Evolutionary conservation across 2,888 invertebrate genomes (phyloP).

Genomic region (Mythimna albipuncta): DNA sequence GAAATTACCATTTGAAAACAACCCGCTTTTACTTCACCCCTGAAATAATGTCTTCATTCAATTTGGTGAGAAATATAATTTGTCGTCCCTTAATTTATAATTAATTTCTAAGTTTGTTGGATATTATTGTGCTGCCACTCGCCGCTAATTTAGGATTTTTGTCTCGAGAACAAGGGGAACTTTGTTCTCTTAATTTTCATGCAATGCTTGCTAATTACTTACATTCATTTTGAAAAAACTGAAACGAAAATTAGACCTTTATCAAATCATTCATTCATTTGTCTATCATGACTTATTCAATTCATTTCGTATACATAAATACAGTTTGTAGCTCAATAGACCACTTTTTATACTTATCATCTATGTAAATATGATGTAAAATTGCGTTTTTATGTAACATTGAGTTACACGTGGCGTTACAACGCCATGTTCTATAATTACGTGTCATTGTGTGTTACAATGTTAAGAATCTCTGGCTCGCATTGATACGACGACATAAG

Average conservation of each 20-base stretch:
- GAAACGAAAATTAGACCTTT: slow-evolving; percentile 25
- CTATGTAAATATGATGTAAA: slow-evolving; percentile 22
- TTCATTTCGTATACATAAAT: slow-evolving; percentile 23
- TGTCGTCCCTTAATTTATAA: slow-evolving; percentile 80
- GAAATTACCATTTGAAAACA: slow-evolving; percentile 77
- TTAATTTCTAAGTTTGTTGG: slow-evolving; percentile 79
- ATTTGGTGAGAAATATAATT: slow-evolving; percentile 77
- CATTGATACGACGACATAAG: slow-evolving; percentile 37
- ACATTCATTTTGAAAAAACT: slow-evolving; percentile 30
- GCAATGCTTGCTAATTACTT: slow-evolving; percentile 54
- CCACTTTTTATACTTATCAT: slow-evolving; percentile 21
- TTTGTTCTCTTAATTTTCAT: slow-evolving; percentile 55
- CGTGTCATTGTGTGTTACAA: slow-evolving; percentile 47
- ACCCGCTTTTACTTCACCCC: slow-evolving; percentile 71
- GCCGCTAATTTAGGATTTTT: slow-evolving; percentile 72
- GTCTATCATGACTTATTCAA: slow-evolving; percentile 22
- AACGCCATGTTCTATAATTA: slow-evolving; percentile 46
- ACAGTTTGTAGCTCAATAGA: slow-evolving; percentile 4
- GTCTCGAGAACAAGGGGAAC: slow-evolving; percentile 55
- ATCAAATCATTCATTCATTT: slow-evolving; percentile 19
- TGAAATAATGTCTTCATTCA: slow-evolving; percentile 78
- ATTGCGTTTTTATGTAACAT: slow-evolving; percentile 36
- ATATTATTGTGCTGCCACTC: slow-evolving; percentile 69
- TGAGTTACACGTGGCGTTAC: slow-evolving; percentile 44
- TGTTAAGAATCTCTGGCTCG: slow-evolving; percentile 41